Percentiles rank a stretch among this genome's conserved stretches.
Evolutionary conservation across 2,888 invertebrate genomes (phyloP).

Genomic region (Microplitis deprimator): DNA sequence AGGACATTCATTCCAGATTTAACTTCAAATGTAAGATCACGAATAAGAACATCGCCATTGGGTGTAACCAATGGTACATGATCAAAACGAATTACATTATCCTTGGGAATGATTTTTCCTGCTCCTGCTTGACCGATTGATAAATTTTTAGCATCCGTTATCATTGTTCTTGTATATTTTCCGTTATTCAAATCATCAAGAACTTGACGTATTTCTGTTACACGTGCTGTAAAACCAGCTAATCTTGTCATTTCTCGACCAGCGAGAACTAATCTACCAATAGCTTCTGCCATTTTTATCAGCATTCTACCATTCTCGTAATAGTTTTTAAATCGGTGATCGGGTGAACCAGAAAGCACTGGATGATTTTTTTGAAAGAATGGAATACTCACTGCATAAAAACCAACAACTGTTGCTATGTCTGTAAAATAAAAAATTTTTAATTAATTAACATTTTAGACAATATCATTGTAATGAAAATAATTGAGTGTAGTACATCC

Average conservation of each 20-base stretch:
- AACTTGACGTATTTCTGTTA: slow-evolving; percentile 90
- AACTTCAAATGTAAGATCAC: slow-evolving; percentile 92
- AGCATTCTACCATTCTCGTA: slow-evolving; percentile 98
- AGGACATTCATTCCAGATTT: slow-evolving; percentile 95
- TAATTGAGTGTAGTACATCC: too few relatives aligned
- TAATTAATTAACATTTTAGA: neutral
- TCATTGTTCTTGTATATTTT: slow-evolving; percentile 82
- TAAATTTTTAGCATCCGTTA: slow-evolving; percentile 76
- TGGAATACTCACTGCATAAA: slow-evolving; percentile 94
- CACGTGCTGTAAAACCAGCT: slow-evolving; percentile 94
- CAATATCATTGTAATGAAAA: neutral
- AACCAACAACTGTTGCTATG: slow-evolving; percentile 95
- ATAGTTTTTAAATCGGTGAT: slow-evolving; percentile 85
- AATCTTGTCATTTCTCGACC: slow-evolving; percentile 94
- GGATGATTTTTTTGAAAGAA: slow-evolving; percentile 87
- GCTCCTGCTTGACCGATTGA: slow-evolving; percentile 76
- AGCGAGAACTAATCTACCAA: slow-evolving; percentile 94
- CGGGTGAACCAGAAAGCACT: slow-evolving; percentile 75
- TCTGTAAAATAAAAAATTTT: slow-evolving; percentile 74
- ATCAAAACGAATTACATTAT: slow-evolving; percentile 93
- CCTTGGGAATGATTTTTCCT: slow-evolving; percentile 86
- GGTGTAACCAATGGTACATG: slow-evolving; percentile 96
- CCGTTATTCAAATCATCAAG: slow-evolving; percentile 87
- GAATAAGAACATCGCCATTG: slow-evolving; percentile 94
- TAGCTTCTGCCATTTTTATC: slow-evolving; percentile 96